Conservation (phyloP, 1,140 invertebrate species). For the Drosophila serrata region DNA sequence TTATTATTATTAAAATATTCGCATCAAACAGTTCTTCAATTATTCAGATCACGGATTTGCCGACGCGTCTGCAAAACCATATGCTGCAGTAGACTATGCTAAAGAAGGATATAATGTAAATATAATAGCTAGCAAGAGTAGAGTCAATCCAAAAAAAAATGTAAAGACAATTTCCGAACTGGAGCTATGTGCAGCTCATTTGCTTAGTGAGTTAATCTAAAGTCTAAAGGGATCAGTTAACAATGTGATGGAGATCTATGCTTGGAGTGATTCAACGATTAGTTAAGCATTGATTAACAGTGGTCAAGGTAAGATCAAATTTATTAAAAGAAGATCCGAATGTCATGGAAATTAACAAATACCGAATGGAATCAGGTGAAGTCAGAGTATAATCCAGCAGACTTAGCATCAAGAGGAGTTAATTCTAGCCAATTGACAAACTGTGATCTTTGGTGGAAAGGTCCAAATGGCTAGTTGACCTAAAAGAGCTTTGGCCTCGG, state of each 20-base stretch:
- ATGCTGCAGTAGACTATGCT: neutral
- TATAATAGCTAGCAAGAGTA: neutral
- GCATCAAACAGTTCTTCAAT: neutral
- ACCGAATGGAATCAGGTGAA: no score
- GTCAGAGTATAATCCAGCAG: no score
- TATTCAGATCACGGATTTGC: neutral
- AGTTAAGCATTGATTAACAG: neutral
- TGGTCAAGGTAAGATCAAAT: neutral
- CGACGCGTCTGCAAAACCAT: neutral
- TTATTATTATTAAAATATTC: neutral
- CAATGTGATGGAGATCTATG: neutral
- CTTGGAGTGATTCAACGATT: conserved; percentile 2
- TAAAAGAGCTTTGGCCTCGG: neutral
- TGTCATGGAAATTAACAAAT: conserved; percentile 5
- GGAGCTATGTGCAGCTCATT: conserved; percentile 1
- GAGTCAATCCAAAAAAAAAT: conserved; percentile 2
- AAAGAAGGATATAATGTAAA: neutral
- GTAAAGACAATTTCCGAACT: conserved; percentile 4
- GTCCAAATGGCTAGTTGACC: conserved; percentile 3
- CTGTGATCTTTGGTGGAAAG: conserved; percentile 2
- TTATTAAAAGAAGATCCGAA: neutral
- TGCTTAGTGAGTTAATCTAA: neutral
- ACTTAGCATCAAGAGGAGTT: no score
- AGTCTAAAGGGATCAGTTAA: neutral
- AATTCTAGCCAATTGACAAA: no score